Conservation (phyloP, 2,113 vertebrate species). For the Emydura subglobosa region DNA sequence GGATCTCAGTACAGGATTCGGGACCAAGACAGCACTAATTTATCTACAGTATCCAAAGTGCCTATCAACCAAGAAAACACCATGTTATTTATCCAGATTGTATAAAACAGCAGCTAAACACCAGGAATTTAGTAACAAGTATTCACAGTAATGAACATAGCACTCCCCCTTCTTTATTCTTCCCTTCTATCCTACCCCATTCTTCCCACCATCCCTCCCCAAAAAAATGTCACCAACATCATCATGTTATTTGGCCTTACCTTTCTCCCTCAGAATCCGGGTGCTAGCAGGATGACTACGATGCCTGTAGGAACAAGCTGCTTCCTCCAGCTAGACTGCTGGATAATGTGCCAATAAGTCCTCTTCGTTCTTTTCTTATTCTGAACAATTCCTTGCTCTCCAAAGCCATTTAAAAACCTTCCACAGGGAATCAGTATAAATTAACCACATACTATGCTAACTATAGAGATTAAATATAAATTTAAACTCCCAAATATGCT, state of each 20-base stretch:
- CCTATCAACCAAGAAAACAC: neutral
- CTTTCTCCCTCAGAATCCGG: neutral
- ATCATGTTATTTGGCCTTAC: neutral
- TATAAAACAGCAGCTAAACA: neutral
- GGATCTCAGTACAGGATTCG: neutral
- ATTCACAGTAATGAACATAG: neutral
- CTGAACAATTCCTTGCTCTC: neutral
- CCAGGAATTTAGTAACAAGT: neutral
- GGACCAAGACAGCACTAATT: neutral
- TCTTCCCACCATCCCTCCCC: neutral
- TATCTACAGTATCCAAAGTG: neutral
- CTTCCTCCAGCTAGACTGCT: neutral
- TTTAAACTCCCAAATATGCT: neutral
- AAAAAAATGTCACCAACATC: neutral
- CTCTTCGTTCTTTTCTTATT: neutral
- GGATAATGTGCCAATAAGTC: neutral
- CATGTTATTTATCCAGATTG: neutral
- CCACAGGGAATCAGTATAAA: neutral
- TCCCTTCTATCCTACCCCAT: neutral
- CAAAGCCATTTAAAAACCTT: neutral
- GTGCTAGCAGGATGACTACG: accelerated
- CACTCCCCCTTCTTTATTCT: neutral
- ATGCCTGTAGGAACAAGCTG: accelerated
- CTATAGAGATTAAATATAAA: neutral
- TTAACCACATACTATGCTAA: neutral